Evolutionary conservation across 1,140 invertebrate genomes (phyloP), one percentile per base, ranked within the genome.

Genomic region (Drosophila tsacasi): DNA sequence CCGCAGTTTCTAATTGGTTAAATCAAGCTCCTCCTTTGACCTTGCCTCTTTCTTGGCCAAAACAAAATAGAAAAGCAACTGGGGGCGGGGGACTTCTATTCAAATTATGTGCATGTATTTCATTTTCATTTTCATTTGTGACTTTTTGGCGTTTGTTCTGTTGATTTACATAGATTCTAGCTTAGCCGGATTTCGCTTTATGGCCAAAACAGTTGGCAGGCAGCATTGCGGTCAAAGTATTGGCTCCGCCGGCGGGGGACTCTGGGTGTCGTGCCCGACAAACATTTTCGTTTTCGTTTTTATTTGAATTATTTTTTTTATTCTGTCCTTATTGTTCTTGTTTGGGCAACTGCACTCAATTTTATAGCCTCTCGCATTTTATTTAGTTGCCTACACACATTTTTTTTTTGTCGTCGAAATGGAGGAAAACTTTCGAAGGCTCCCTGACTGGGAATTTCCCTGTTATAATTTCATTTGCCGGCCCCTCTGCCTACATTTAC

Each of bases 391-490:
- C 37, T 37, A 35, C 40, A 42, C 35, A 32, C 46, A 17, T 47
- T 25, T 17, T 67, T 47, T 35, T 13, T 44, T 44, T 27, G 49
- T 27, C 32, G 23, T 35, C 25, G n/a, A 27, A 37, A 27, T 37
- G 30, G 35, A n/a, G 15, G 49, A 15, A 42, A 42, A 49, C 30
- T 68, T 77, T 76, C 40, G 35, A 46, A 30, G 75, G 64, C 37
- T 39, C 35, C 50, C 49, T 57, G 57, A 40, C 46, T 37, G 50
- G 47, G 69, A 54, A 57, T 42, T 32, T 73, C 27, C 25, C 10
- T 77, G 83, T 74, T 83, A 89, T 89, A 87, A 87, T 87, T 87
- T 87, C 80, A 87, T 87, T 87, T 83, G 80, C 62, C 37, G 61
- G 66, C 76, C 77, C 58, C 69, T 62, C 69, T 75, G 83, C 71